Conservation (phyloP, 2,888 invertebrate species). For the Biston stratarius region DNA sequence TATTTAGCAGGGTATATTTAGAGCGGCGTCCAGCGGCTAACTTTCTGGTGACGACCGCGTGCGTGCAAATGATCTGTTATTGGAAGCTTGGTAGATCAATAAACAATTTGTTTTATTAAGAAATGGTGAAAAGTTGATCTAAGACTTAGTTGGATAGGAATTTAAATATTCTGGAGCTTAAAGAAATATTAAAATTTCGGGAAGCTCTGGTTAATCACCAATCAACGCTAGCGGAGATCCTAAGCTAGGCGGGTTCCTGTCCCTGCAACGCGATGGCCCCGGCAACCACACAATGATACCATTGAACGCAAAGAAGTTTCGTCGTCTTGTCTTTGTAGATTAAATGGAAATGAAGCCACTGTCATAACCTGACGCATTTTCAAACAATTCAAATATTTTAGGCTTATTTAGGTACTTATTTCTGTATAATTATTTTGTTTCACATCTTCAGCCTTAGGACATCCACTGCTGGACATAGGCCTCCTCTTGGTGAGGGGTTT, state of each 20-base stretch:
- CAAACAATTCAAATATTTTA: not conserved
- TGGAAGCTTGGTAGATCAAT: slow-evolving; percentile 44
- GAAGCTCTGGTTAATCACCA: not conserved
- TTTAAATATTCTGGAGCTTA: slow-evolving; percentile 5
- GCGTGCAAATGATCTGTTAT: slow-evolving; percentile 47
- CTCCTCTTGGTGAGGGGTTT: too few relatives aligned
- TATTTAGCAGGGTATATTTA: slow-evolving; percentile 78
- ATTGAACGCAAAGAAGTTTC: too few relatives aligned
- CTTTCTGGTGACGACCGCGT: slow-evolving; percentile 42
- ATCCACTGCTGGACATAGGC: too few relatives aligned
- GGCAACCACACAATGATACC: too few relatives aligned
- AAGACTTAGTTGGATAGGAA: slow-evolving; percentile 15
- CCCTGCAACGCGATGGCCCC: too few relatives aligned
- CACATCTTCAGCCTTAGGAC: too few relatives aligned
- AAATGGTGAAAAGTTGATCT: slow-evolving; percentile 24
- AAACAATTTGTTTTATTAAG: slow-evolving; percentile 40
- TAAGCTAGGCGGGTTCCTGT: too few relatives aligned
- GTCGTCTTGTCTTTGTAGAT: too few relatives aligned
- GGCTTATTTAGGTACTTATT: too few relatives aligned
- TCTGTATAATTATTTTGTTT: too few relatives aligned
- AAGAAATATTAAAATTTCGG: not conserved
- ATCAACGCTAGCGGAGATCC: too few relatives aligned
- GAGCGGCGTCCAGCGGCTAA: slow-evolving; percentile 49
- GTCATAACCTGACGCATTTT: not conserved
- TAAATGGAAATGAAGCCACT: too few relatives aligned